Percentiles rank a stretch among this genome's conserved stretches.
Evolutionary conservation across 2,888 invertebrate species (phyloP).

Genomic region (Eupelmus urozonus): DNA sequence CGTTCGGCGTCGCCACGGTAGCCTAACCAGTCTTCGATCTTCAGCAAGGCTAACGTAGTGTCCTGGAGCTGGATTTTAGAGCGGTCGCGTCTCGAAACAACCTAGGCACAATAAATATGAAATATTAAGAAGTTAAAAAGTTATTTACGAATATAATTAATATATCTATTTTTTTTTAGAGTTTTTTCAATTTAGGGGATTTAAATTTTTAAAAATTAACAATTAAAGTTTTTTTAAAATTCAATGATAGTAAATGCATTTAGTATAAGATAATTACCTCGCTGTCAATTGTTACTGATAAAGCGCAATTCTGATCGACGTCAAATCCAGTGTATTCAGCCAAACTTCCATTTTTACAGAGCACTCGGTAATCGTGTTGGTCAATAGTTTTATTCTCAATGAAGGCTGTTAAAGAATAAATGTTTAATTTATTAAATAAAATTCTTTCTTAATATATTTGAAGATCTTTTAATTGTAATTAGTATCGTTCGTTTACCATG

Average conservation of each 20-base stretch:
- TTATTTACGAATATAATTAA: not conserved
- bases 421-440: not conserved
- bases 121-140: not conserved
- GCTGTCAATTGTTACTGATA: conserved; percentile 81
- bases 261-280: conserved; percentile 77
- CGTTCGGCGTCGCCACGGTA: conserved; percentile 74
- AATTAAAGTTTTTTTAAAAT: not conserved
- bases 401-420: not conserved
- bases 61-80: conserved; percentile 62
- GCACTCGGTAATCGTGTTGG: conserved; percentile 78
- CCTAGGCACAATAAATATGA: too few species aligned
- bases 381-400: conserved; percentile 64
- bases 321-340: conserved; percentile 78
- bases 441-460: not conserved
- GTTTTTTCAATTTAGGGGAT: not conserved
- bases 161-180: not conserved
- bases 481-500: too few species aligned
- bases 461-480: not conserved
- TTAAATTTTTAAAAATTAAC: not conserved
- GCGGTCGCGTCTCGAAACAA: conserved; percentile 66
- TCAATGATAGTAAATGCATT: too few species aligned
- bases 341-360: conserved; percentile 82
- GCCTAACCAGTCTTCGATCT: conserved; percentile 79
- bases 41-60: conserved; percentile 75
- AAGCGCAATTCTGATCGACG: conserved; percentile 80